Base-by-base conservation (phyloP, 2,888 invertebrate species). In the Lomographa bimaculata region DNA sequence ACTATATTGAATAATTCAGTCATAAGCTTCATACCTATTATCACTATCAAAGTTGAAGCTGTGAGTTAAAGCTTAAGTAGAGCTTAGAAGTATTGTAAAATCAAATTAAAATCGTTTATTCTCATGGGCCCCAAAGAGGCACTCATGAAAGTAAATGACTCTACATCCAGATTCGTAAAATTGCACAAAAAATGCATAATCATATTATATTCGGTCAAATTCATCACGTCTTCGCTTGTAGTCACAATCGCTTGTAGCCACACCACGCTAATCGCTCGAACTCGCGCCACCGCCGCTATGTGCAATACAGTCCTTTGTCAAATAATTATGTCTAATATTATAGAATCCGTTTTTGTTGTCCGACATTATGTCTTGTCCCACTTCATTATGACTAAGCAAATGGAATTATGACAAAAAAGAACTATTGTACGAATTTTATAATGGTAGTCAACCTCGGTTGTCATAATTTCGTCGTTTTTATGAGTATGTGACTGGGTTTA, bases 391-490 rank as follows among this genome's bases (percentile, higher is more conserved):
- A 38, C 43, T 41, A 42, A 39, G 35, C 38, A 43, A 29, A 43
- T 21, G 42, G 42, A 32, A 43, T 37, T 35, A 12, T 42, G 35
- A 29, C 41, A 54, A 50, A 54, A 51, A 49, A 18, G 14, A 9
- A 29, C 45, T 45, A 51, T 51, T 54, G 51, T 49, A 24, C 14
- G 16, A 39, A 37, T 49, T 52, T 46, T 46, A 39, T 52, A 44
- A 46, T 48, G 48, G 14, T 41, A 45, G 32, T 12, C 8, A 35
- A 16, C 32, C 32, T 46, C 28, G 40, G 19, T 25, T 28, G 26
- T n/a, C n/a, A 21, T 7, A 27, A 25, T 8, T 30, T 35, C 5
- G 7, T 5, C 16, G 7, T 32, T 29, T 18, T 32, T 23, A 5
- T 17, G 21, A 8, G 8, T 9, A 5, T 0, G 21, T 35, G 16